These are phyloP conservation scores for Lumbricus terrestris DNA, from an alignment of 2,888 invertebrate genomes.

Conservation along the genomic window DNA sequence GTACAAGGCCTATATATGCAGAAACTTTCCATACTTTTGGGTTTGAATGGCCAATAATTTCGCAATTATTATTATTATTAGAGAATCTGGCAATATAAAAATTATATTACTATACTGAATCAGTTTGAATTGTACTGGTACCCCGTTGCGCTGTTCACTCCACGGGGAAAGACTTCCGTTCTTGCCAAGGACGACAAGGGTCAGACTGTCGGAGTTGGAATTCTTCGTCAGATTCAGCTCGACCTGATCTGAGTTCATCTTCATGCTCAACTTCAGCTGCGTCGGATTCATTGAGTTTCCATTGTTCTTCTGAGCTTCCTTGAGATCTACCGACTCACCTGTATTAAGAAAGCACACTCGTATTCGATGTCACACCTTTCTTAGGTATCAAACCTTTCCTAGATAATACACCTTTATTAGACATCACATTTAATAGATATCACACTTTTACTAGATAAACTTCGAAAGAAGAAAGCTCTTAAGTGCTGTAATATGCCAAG, in stretches of 20 bases:
- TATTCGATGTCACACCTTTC: not conserved
- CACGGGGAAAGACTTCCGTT: not conserved
- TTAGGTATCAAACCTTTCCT: not conserved
- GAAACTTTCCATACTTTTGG: too few relatives aligned
- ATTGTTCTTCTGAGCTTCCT: not conserved
- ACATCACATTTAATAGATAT: not conserved
- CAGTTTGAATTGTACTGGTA: not conserved
- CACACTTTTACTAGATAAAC: not conserved
- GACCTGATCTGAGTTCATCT: not conserved
- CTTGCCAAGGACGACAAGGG: not conserved
- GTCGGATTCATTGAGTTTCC: not conserved
- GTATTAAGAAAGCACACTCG: not conserved
- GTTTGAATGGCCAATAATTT: too few relatives aligned
- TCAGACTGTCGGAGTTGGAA: not conserved
- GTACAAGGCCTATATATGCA: too few relatives aligned
- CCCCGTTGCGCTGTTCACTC: slow-evolving; percentile 5
- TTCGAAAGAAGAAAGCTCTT: too few relatives aligned
- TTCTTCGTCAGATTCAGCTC: not conserved
- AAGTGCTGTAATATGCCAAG: too few relatives aligned
- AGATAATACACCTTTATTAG: not conserved
- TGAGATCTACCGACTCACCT: not conserved
- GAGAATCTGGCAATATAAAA: too few relatives aligned
- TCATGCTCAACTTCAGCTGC: not conserved
- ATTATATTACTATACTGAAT: too few relatives aligned
- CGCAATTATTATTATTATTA: too few relatives aligned